phyloP scores from a whole-genome alignment of 2,113 vertebrate genomes.

The Cryptomyrus ogoouensis region DNA sequence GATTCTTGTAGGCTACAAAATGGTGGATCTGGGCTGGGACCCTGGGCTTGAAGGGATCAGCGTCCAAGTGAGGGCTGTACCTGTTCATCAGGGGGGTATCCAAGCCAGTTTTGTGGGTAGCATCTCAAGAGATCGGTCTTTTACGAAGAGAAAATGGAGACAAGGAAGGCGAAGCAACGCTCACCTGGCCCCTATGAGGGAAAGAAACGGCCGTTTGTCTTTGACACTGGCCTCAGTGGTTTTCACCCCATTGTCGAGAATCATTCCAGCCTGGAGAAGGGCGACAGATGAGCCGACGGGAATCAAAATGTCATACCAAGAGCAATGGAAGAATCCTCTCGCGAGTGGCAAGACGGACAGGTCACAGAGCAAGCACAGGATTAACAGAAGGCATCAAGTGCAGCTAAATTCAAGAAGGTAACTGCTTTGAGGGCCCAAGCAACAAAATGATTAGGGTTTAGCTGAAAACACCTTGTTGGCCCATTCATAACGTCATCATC shows the following conservation, averaged over 20 bases:
- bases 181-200: slow-evolving; percentile 86
- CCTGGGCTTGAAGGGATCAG: slow-evolving; percentile 86
- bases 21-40: slow-evolving; percentile 82
- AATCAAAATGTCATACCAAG: not conserved
- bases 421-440: not conserved
- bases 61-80: slow-evolving; percentile 87
- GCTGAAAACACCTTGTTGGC: not conserved
- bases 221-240: slow-evolving; percentile 82
- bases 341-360: not conserved
- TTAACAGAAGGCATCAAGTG: not conserved
- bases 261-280: slow-evolving; percentile 82
- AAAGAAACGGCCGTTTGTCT: slow-evolving; percentile 93
- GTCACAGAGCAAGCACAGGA: not conserved
- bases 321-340: not conserved
- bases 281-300: not conserved
- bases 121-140: not conserved
- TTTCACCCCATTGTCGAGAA: slow-evolving; percentile 94
- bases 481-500: not conserved
- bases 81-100: slow-evolving; percentile 48
- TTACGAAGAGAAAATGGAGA: not conserved
- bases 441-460: not conserved
- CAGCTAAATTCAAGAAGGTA: not conserved
- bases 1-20: slow-evolving; percentile 93
- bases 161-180: not conserved
- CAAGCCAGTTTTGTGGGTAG: not conserved